phyloP scores from a whole-genome alignment of 2,113 vertebrate species.

The Alces alces region DNA sequence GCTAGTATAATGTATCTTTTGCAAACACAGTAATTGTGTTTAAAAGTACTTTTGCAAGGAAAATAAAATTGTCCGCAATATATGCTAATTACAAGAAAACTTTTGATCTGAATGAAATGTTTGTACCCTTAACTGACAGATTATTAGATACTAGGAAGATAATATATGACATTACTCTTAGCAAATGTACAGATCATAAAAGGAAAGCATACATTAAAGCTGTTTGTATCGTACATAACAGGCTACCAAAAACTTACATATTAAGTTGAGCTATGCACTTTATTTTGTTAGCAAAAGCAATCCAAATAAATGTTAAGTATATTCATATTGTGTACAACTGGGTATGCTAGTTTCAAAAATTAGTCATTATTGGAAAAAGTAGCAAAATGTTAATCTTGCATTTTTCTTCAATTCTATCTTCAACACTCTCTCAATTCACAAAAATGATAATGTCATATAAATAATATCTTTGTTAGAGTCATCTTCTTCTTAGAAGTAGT shows the following conservation, averaged over 20 bases:
- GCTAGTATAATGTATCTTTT: not conserved
- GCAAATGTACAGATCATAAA: slow-evolving; percentile 23
- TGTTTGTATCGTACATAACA: not conserved
- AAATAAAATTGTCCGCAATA: slow-evolving; percentile 49
- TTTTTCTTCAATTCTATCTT: not conserved
- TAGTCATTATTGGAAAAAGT: not conserved
- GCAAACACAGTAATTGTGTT: not conserved
- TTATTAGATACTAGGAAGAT: slow-evolving; percentile 60
- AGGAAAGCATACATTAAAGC: not conserved
- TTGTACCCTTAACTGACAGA: not conserved
- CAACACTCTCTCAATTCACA: not conserved
- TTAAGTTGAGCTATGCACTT: not conserved
- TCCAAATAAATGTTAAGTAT: not conserved
- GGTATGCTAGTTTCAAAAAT: not conserved
- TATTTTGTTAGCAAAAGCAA: slow-evolving; percentile 24
- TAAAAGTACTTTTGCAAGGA: not conserved
- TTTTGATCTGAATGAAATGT: slow-evolving; percentile 67
- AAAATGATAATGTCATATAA: not conserved
- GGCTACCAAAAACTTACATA: not conserved
- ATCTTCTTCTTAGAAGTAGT: not conserved
- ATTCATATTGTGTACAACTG: not conserved
- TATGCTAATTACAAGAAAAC: slow-evolving; percentile 47
- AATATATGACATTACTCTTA: not conserved
- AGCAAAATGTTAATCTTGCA: not conserved
- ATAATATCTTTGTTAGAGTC: not conserved